Base-by-base conservation (phyloP, 2,113 vertebrate genomes). In the Anarrhichthys ocellatus region DNA sequence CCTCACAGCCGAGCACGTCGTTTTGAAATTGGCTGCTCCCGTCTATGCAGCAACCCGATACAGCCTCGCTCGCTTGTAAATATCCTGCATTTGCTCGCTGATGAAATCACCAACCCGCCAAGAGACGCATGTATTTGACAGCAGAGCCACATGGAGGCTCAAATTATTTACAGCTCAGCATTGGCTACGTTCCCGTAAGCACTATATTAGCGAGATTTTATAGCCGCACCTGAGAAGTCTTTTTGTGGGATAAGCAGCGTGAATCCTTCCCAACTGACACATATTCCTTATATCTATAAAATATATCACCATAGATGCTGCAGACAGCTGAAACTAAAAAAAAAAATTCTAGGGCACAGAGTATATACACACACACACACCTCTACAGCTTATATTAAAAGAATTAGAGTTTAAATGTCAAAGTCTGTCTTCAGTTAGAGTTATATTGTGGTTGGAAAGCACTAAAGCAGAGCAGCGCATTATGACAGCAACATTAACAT, bases 51-150 rank as follows among this genome's bases (percentile, higher is more conserved):
- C 58, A 15, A 34, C 29, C 27, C 14, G 2, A 81, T 11, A 18
- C 42, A 42, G 54, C 13, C 50, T 71, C 17, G 32, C 68, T 72
- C 50, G 61, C 32, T n/a, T 50, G 71, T 67, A 73, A 61, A 85
- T 56, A 68, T 71, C 63, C 59, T 8, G 54, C 0, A 74, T 68
- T 73, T 48, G 72, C 42, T 80, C 38, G 56, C 15, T 56, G 24
- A 67, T 68, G 27, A 78, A 38, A 48, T 34, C 38, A 29, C 7
- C 44, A 67, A 5, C 5, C 6, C 1, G 9, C 18, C 18, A n/a
- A 40, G 52, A 42, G 56, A 18, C 29, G 10, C 14, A 48, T 38
- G 34, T 24, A 32, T 76, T 32, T 50, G 6, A 65, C 59, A 2
- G 48, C 69, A 40, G n/a, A 48, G 40, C 10, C 40, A 64, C 61